Percentiles rank a stretch among this genome's conserved stretches.
phyloP scores from a whole-genome alignment of 2,113 vertebrate species.

The Clarias magur region DNA sequence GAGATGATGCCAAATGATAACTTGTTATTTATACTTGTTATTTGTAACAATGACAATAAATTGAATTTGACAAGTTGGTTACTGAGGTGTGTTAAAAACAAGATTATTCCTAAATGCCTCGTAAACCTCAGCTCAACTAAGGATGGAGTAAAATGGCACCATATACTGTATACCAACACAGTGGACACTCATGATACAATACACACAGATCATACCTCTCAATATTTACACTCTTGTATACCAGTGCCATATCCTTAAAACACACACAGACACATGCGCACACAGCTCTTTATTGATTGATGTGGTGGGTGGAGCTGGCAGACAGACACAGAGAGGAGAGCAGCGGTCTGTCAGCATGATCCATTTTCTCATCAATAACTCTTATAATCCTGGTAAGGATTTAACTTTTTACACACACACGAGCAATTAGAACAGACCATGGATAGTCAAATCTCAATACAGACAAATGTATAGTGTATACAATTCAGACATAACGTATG shows the following conservation, averaged over 20 bases:
- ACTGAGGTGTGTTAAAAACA: background rate
- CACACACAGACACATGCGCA: slow-evolving; percentile 19
- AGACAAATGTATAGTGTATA: background rate
- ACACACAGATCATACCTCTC: background rate
- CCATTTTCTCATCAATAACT: slow-evolving; percentile 41
- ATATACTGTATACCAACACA: background rate
- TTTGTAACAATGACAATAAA: too few species aligned
- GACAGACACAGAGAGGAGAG: slow-evolving; percentile 50
- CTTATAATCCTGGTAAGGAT: slow-evolving; percentile 50
- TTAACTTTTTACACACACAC: background rate
- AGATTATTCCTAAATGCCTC: background rate
- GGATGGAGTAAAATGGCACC: background rate
- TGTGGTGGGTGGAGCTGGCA: slow-evolving; percentile 52
- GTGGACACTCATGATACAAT: background rate
- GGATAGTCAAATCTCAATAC: background rate
- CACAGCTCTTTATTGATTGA: slow-evolving; percentile 35
- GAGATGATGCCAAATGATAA: too few species aligned
- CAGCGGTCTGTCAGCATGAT: slow-evolving; percentile 57
- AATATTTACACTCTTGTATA: background rate
- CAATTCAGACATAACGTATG: background rate
- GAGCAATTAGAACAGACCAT: background rate
- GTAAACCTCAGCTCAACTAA: background rate
- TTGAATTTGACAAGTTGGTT: background rate
- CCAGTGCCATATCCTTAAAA: slow-evolving; percentile 8
- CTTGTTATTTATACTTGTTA: too few species aligned